Evolutionary conservation across 1,140 invertebrate species (phyloP).

Genomic region (Trichogramma pretiosum): DNA sequence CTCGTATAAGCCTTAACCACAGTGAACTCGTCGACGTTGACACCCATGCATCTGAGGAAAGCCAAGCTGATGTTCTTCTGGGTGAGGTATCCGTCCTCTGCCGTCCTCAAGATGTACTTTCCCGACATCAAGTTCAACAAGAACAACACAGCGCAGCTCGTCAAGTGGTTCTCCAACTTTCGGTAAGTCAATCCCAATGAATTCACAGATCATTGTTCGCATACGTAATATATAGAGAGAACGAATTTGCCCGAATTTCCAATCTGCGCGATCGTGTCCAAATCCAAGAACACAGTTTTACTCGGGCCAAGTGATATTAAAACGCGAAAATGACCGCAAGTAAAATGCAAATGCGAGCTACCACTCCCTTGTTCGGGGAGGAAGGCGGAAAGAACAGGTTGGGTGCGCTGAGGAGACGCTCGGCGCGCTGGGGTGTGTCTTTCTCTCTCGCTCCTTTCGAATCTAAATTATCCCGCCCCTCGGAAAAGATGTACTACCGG

Average conservation of each 20-base stretch:
- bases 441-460: too few relatives aligned
- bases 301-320: too few relatives aligned
- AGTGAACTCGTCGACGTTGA: constrained; percentile 87
- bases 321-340: too few relatives aligned
- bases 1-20: constrained; percentile 78
- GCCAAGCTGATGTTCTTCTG: constrained; percentile 99
- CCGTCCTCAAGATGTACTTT: constrained; percentile 99
- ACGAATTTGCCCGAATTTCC: too few relatives aligned
- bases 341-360: constrained; percentile 38
- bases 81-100: constrained; percentile 96
- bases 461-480: constrained; percentile 45
- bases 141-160: constrained; percentile 99
- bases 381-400: constrained; percentile 20
- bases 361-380: too few relatives aligned
- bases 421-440: constrained; percentile 41
- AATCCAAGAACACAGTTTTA: too few relatives aligned
- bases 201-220: too few relatives aligned
- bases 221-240: too few relatives aligned
- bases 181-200: constrained; percentile 73
- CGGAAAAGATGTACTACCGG: constrained; percentile 12
- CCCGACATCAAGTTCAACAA: constrained; percentile 99
- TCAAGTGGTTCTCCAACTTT: constrained; percentile 99
- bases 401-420: constrained; percentile 35
- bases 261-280: too few relatives aligned
- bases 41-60: constrained; percentile 99